phyloP scores from a whole-genome alignment of 1,140 invertebrate genomes.

The Drosophila kanapiae region DNA sequence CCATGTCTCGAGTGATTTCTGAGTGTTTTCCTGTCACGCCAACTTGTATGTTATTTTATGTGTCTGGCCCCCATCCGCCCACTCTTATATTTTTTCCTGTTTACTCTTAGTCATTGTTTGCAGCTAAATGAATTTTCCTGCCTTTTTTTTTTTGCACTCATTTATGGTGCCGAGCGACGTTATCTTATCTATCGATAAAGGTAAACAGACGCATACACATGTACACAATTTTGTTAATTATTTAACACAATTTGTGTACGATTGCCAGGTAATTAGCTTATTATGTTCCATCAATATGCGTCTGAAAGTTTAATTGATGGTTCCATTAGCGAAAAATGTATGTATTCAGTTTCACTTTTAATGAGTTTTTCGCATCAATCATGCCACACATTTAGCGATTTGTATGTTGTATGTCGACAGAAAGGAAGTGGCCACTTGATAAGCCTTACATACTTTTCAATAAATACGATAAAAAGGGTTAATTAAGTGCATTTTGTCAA shows the following conservation, averaged over 20 bases:
- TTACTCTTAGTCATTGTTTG: slow-evolving; percentile 41
- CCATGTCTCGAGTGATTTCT: slow-evolving; percentile 51
- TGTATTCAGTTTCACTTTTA: slow-evolving; percentile 19
- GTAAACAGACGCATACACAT: slow-evolving; percentile 33
- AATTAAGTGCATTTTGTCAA: neutral
- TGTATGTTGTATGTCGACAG: neutral
- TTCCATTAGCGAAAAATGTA: slow-evolving; percentile 23
- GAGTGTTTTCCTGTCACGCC: slow-evolving; percentile 58
- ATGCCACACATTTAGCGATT: slow-evolving; percentile 19
- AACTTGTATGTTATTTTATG: slow-evolving; percentile 47
- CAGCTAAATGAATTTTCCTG: slow-evolving; percentile 31
- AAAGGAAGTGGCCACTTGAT: slow-evolving; percentile 25
- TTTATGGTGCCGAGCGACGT: neutral
- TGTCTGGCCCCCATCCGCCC: slow-evolving; percentile 28
- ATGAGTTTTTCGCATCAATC: slow-evolving; percentile 39
- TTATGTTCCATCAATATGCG: slow-evolving; percentile 34
- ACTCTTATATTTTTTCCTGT: slow-evolving; percentile 3
- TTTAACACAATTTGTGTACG: slow-evolving; percentile 49
- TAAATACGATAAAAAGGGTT: neutral
- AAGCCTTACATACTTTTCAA: slow-evolving; percentile 10
- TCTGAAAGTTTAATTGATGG: slow-evolving; percentile 40
- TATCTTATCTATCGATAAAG: slow-evolving; percentile 34
- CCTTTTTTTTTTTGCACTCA: slow-evolving; percentile 22
- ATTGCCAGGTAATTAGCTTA: slow-evolving; percentile 50
- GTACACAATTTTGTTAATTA: slow-evolving; percentile 35